Percentiles rank a stretch among this genome's conserved stretches.
These are phyloP conservation scores for Disparrhopalites patrizii DNA, from an alignment of 2,888 invertebrate genomes.

Conservation along the genomic window DNA sequence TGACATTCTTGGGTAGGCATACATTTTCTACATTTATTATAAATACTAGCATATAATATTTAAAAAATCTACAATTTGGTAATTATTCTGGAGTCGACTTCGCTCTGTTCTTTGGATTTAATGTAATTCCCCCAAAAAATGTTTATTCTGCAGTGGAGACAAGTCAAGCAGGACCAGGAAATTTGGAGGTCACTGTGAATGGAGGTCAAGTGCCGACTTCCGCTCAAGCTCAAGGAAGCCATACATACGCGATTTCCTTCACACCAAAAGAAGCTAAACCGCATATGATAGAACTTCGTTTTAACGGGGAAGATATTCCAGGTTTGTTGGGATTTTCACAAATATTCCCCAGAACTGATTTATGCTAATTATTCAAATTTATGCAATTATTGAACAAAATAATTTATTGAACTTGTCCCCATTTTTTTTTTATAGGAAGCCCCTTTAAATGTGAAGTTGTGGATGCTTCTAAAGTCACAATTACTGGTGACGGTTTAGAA, in stretches of 20 bases:
- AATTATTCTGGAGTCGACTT: no score
- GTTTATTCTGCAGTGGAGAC: constrained; percentile 75
- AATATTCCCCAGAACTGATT: not conserved
- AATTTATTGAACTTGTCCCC: constrained; percentile 14
- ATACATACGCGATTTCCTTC: constrained; percentile 94
- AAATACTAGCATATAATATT: no score
- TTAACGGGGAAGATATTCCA: constrained; percentile 93
- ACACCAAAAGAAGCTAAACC: constrained; percentile 85
- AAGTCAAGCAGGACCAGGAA: constrained; percentile 96
- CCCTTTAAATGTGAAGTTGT: constrained; percentile 76
- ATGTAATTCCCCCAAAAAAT: not conserved
- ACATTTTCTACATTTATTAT: no score
- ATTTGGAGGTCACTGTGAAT: constrained; percentile 96
- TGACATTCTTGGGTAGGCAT: constrained; percentile 82
- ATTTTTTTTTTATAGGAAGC: constrained; percentile 61
- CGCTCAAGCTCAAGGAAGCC: constrained; percentile 93
- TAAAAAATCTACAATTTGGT: not conserved
- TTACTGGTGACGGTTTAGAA: constrained; percentile 74
- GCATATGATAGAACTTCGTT: constrained; percentile 90
- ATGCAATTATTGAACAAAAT: not conserved
- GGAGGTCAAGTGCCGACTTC: constrained; percentile 95
- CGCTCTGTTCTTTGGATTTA: no score
- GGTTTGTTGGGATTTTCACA: constrained; percentile 55
- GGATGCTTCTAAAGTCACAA: constrained; percentile 77
- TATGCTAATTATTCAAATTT: not conserved